Percentiles rank a stretch among this genome's conserved stretches.
Evolutionary conservation across 2,888 invertebrate species (phyloP).

Genomic region (Pediacus dermestoides): DNA sequence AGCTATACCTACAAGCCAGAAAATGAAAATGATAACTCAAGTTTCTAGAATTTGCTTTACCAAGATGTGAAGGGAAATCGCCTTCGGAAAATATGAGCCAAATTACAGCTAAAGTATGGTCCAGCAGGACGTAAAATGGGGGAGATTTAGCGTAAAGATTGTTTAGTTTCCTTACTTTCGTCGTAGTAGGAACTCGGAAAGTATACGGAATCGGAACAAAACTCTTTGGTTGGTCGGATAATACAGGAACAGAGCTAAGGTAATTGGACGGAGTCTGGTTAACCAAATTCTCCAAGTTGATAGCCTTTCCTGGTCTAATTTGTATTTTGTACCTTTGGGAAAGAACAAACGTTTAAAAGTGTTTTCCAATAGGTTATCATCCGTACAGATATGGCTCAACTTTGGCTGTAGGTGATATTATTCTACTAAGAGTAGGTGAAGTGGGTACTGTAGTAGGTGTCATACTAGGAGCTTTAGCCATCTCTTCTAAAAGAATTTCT

Average conservation of each 20-base stretch:
- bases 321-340: too few species aligned
- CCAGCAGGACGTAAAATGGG: slow-evolving; percentile 46
- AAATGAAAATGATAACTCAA: too few species aligned
- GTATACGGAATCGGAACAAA: background rate
- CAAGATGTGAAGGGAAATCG: background rate
- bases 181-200: background rate
- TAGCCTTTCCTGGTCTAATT: background rate
- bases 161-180: background rate
- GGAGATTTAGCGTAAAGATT: background rate
- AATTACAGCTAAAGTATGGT: slow-evolving; percentile 49
- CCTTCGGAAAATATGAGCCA: slow-evolving; percentile 46
- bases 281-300: background rate
- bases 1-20: slow-evolving; percentile 35
- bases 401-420: too few species aligned
- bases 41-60: too few species aligned
- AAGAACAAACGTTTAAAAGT: too few species aligned
- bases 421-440: too few species aligned
- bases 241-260: background rate
- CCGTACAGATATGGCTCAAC: too few species aligned
- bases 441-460: too few species aligned
- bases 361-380: too few species aligned
- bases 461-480: too few species aligned
- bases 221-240: background rate
- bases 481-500: too few species aligned
- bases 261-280: background rate